These are phyloP conservation scores for Vulpes vulpes DNA, from an alignment of 2,113 vertebrate species.

Conservation along the genomic window DNA sequence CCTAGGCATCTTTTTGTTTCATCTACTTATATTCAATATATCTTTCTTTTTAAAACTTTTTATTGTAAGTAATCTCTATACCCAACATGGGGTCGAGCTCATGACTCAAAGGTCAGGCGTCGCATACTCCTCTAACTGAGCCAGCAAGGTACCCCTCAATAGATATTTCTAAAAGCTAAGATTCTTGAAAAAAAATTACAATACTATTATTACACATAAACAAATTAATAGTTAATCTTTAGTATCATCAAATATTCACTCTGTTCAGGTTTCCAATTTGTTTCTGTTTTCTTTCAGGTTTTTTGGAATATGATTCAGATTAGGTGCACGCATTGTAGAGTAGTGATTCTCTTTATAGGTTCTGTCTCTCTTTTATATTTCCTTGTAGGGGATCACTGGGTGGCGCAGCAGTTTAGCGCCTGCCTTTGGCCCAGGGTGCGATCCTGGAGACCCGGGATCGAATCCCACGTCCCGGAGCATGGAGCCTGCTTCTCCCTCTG, in stretches of 20 bases:
- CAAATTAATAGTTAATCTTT: neutral
- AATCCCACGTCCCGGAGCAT: too few relatives aligned
- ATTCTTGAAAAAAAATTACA: neutral
- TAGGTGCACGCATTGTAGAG: neutral
- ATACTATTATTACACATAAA: neutral
- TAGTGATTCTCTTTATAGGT: neutral
- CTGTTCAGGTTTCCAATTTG: neutral
- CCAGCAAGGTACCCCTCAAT: neutral
- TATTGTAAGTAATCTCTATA: neutral
- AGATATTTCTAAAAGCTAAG: neutral
- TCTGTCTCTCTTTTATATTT: neutral
- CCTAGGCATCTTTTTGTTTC: neutral
- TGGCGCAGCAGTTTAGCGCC: too few relatives aligned
- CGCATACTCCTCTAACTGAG: neutral
- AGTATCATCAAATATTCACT: neutral
- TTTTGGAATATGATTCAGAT: neutral
- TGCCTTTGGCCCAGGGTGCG: too few relatives aligned
- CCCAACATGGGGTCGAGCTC: neutral
- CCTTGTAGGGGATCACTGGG: neutral
- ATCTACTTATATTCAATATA: neutral
- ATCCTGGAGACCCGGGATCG: too few relatives aligned
- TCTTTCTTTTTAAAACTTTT: neutral
- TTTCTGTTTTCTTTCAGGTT: conserved; percentile 8
- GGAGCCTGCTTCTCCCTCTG: too few relatives aligned
- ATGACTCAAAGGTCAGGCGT: neutral